Percentiles rank a stretch among this genome's conserved stretches.
phyloP scores from a whole-genome alignment of 2,113 vertebrate genomes.

The Hymenochirus boettgeri region DNA sequence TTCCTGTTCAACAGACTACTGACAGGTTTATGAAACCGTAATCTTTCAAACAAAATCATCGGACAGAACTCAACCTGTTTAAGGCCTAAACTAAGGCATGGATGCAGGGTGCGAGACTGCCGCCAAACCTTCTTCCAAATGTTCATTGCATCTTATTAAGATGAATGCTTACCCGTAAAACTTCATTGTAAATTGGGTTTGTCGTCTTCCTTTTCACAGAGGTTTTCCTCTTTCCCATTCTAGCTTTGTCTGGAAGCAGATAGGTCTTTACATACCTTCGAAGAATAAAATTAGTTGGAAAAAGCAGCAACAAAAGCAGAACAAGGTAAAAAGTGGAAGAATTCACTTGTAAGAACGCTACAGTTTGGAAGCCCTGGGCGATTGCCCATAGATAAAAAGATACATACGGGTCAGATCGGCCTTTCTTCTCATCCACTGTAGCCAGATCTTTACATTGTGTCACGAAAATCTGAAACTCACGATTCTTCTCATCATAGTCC shows the following conservation, averaged over 20 bases:
- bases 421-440: slow-evolving; percentile 62
- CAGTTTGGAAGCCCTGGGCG: not conserved
- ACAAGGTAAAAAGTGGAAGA: too few relatives aligned
- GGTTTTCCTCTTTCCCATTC: slow-evolving; percentile 65
- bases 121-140: too few relatives aligned
- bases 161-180: slow-evolving; percentile 52
- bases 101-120: too few relatives aligned
- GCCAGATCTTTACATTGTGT: slow-evolving; percentile 62
- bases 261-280: slow-evolving; percentile 64
- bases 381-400: not conserved
- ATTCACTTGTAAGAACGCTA: too few relatives aligned
- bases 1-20: too few relatives aligned
- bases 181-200: slow-evolving; percentile 61
- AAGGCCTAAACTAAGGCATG: too few relatives aligned
- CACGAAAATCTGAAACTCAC: slow-evolving; percentile 62
- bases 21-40: too few relatives aligned
- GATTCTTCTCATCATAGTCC: slow-evolving; percentile 62
- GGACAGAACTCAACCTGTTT: too few relatives aligned
- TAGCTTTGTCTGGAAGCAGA: slow-evolving; percentile 63
- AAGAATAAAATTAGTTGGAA: slow-evolving; percentile 17
- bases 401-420: slow-evolving; percentile 65
- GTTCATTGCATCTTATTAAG: too few relatives aligned
- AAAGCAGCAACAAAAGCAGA: not conserved
- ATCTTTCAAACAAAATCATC: too few relatives aligned
- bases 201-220: slow-evolving; percentile 62